phyloP scores from a whole-genome alignment of 2,113 vertebrate genomes.

The Microcebus jonahi region DNA sequence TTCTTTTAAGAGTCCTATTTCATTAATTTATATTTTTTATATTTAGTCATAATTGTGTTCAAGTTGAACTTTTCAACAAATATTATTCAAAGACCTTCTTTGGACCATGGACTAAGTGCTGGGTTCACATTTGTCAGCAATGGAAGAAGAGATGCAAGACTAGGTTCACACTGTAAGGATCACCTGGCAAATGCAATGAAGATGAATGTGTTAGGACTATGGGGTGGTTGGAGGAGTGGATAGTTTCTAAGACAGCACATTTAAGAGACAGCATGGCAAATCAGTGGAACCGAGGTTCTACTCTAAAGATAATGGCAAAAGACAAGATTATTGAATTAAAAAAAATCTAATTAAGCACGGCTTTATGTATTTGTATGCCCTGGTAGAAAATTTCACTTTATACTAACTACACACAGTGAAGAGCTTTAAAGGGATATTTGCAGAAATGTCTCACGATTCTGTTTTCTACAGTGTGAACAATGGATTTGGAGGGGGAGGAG shows the following conservation, averaged over 20 bases:
- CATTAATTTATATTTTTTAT: not conserved
- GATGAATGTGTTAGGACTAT: not conserved
- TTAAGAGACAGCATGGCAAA: not conserved
- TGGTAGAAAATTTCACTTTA: not conserved
- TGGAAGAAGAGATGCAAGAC: not conserved
- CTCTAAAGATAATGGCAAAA: not conserved
- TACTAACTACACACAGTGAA: not conserved
- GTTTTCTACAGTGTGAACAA: not conserved
- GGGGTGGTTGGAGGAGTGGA: not conserved
- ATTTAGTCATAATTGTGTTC: not conserved
- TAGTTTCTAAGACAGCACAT: not conserved
- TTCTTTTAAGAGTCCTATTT: not conserved
- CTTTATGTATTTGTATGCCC: not conserved
- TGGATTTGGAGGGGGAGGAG: not conserved
- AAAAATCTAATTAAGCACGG: not conserved
- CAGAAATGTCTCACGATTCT: not conserved
- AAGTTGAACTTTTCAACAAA: not conserved
- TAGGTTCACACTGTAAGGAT: not conserved
- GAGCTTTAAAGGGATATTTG: not conserved
- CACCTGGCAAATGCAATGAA: not conserved
- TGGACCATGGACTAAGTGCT: not conserved
- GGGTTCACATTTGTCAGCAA: not conserved
- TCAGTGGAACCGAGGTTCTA: not conserved
- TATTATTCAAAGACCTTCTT: not conserved
- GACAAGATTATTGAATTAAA: not conserved